Evolutionary conservation across 2,113 vertebrate species (phyloP).

Genomic region (Nannobrachium achirus): DNA sequence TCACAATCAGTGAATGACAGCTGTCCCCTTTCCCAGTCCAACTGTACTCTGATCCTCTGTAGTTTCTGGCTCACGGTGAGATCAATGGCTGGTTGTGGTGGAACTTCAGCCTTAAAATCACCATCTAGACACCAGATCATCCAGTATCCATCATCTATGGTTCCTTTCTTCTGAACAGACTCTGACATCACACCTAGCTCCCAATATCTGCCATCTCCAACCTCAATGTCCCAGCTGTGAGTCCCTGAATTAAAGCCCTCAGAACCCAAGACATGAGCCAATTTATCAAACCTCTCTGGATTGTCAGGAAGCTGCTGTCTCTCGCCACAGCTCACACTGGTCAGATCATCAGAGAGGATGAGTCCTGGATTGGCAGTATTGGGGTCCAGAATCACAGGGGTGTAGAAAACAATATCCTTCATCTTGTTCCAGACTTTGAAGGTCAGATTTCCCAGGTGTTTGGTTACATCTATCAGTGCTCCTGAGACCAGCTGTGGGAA

Average conservation of each 20-base stretch:
- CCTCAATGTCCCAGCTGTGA: not conserved
- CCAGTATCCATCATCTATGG: not conserved
- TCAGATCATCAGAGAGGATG: too few species aligned
- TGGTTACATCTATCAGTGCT: not conserved
- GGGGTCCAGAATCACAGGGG: too few species aligned
- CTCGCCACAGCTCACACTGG: not conserved
- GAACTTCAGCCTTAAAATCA: not conserved
- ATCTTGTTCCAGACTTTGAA: too few species aligned
- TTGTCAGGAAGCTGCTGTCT: not conserved
- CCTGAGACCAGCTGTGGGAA: not conserved
- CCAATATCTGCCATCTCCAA: not conserved
- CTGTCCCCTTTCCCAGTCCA: not conserved
- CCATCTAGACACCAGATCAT: not conserved
- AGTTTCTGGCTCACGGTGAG: not conserved
- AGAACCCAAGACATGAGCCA: not conserved
- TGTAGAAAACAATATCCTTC: too few species aligned
- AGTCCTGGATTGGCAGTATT: too few species aligned
- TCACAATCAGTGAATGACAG: not conserved
- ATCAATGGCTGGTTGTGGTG: not conserved
- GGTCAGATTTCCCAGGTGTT: not conserved
- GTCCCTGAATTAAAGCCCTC: not conserved
- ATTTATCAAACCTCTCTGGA: not conserved
- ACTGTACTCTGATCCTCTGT: not conserved
- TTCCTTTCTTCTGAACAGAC: not conserved
- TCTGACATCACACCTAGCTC: not conserved